These are phyloP conservation scores for Frankliniella fusca DNA, from an alignment of 2,888 invertebrate genomes.

Conservation along the genomic window DNA sequence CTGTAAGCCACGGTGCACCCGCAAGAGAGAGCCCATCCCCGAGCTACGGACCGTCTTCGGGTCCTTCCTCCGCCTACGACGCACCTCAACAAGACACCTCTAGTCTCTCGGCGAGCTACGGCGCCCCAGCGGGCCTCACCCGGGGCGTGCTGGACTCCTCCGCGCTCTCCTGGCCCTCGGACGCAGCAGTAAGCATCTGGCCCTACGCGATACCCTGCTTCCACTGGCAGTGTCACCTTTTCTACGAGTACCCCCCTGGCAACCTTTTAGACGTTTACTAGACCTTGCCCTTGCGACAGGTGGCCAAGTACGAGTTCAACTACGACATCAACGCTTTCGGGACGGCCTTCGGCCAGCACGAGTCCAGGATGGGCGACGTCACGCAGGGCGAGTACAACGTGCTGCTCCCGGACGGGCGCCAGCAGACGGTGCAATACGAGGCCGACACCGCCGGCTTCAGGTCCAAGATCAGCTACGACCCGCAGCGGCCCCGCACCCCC, in stretches of 20 bases:
- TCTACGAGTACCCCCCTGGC: background rate
- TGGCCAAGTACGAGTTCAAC: slow-evolving; percentile 21
- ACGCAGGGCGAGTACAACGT: slow-evolving; percentile 9
- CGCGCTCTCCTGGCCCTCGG: background rate
- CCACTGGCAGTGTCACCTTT: background rate
- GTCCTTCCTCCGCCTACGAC: background rate
- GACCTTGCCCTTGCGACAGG: background rate
- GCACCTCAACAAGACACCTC: background rate
- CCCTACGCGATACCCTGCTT: background rate
- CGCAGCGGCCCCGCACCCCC: background rate
- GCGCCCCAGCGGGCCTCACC: background rate
- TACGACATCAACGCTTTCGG: slow-evolving; percentile 4
- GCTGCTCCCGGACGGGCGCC: background rate
- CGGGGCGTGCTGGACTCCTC: background rate
- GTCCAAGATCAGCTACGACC: slow-evolving; percentile 10
- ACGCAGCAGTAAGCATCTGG: slow-evolving; percentile 4
- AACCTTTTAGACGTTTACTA: background rate
- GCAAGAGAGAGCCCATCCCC: background rate
- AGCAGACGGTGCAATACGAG: background rate
- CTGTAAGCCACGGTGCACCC: background rate
- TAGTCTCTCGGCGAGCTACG: background rate
- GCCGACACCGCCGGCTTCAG: slow-evolving; percentile 8
- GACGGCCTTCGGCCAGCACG: background rate
- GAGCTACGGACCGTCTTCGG: background rate
- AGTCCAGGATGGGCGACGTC: background rate